Evolutionary conservation across 2,888 invertebrate genomes (phyloP), one percentile per base, ranked within the genome.

Genomic region (Melanostoma mellinum): DNA sequence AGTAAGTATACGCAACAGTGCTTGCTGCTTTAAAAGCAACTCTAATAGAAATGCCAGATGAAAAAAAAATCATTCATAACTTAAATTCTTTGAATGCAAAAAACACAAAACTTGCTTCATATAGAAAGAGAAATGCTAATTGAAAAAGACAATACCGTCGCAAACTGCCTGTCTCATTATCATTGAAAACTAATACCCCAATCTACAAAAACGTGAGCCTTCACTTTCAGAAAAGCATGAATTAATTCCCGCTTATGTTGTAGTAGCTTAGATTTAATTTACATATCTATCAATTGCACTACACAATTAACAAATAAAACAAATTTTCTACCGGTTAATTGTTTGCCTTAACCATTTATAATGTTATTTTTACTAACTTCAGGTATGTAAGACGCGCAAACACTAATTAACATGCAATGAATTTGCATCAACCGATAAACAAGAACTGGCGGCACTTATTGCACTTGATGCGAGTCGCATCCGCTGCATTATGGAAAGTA

Each of bases 341-440:
- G 9, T 42, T 9, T 8, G n/a, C 10, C n/a, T 3, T 1, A 46
- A 3, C 20, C 9, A 36, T 20, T 6, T 63, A 50, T 48, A 58
- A 42, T n/a, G 36, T 50, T 4, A n/a, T 38, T 38, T 48, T 8
- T 8, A 5, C 20, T 6, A 9, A 32, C 32, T 63, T 60, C 52
- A 60, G 67, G 40, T 32, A 5, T 44, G 44, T 38, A 38, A 10
- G 6, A 52, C 9, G 38, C 58, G 52, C 65, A 53, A 52, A 38
- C 2, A 36, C 67, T 50, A 32, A 38, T 63, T 63, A 38, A 1
- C 9, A 60, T 68, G 58, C 52, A 65, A 65, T 60, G 9, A 50
- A 38, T 68, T 75, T 40, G 33, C 75, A 68, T 75, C 35, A 20
- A 52, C 10, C 52, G 33, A 44, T 52, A n/a, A 65, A 75, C 68